phyloP scores from a whole-genome alignment of 2,888 invertebrate genomes.

The Ommatoiulus sabulosus region DNA sequence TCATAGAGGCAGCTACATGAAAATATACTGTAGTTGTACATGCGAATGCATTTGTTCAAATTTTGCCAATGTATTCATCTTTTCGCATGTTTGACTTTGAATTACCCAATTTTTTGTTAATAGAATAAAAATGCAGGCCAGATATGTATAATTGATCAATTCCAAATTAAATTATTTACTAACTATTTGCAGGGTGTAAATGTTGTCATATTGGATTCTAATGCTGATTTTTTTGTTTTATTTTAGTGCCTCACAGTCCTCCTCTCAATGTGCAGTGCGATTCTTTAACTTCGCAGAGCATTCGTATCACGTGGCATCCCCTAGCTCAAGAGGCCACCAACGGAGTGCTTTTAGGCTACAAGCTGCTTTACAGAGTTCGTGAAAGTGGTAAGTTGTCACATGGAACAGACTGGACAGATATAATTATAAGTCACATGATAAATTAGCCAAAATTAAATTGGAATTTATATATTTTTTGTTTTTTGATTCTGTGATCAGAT shows the following conservation, averaged over 20 bases:
- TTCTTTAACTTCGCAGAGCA: constrained; percentile 66
- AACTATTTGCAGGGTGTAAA: too few species aligned
- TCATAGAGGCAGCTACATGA: too few species aligned
- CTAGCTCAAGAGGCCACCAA: constrained; percentile 67
- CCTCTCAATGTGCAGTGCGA: constrained; percentile 67
- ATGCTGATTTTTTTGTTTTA: not conserved
- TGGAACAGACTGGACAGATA: not conserved
- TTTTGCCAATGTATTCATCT: too few species aligned
- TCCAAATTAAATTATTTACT: too few species aligned
- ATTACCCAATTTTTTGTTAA: too few species aligned
- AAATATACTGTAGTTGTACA: too few species aligned
- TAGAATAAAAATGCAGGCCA: too few species aligned
- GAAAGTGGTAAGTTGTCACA: constrained; percentile 20
- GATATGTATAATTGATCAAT: too few species aligned
- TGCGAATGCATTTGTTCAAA: too few species aligned
- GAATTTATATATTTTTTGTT: not conserved
- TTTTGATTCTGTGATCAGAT: not conserved
- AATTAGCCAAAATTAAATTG: not conserved
- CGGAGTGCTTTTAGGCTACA: constrained; percentile 68
- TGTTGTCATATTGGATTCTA: not conserved
- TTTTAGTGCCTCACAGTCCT: constrained; percentile 63
- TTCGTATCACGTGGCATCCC: constrained; percentile 67
- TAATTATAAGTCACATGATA: not conserved
- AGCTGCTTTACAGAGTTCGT: constrained; percentile 61
- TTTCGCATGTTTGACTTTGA: too few species aligned